Evolutionary conservation across 2,888 invertebrate species (phyloP), one percentile per base, ranked within the genome.

Genomic region (Archips xylosteana): DNA sequence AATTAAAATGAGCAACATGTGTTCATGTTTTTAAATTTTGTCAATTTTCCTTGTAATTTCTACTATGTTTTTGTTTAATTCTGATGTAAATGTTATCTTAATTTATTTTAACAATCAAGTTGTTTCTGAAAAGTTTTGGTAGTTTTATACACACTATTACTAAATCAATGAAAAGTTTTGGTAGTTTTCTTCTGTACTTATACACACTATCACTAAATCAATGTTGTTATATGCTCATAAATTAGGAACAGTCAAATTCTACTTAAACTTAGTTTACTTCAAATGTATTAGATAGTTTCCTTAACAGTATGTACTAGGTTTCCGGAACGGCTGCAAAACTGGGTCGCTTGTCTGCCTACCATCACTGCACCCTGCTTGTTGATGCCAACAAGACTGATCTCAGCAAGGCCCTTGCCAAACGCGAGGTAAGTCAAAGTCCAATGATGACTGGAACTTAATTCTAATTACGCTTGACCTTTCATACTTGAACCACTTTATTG

Each of bases 281-380:
- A 61, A 39, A 36, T 15, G 1, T 9, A 51, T 10, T 15, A 10
- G 45, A 71, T 45, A 47, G 76, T 79, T 82, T 84, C 76, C 81
- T 83, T 82, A 80, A 81, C 62, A 76, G 71, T 49, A 72, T 61
- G 77, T 81, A 80, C 81, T 85, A 99, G 98, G 96, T 99, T 81
- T 99, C 99, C 81, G 99, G 99, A 80, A 99, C 99, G 66, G 99
- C 99, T 65, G 97, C 99, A 1, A 98, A 98, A 93, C 94, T 99
- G 74, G 98, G 98, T 75, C 95, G 96, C 78, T 95, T 97, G 10
- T 97, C 97, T 84, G 97, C 98, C n/a, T 99, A 99, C 94, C 99
- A 99, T 89, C 99, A 99, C 90, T 99, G 99, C 91, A 99, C 99
- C 3, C 95, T 99, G 79, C 95, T 99, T 87, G 97, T 99, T 76